Conservation (phyloP, 2,113 vertebrate genomes). For the Laticauda colubrina region DNA sequence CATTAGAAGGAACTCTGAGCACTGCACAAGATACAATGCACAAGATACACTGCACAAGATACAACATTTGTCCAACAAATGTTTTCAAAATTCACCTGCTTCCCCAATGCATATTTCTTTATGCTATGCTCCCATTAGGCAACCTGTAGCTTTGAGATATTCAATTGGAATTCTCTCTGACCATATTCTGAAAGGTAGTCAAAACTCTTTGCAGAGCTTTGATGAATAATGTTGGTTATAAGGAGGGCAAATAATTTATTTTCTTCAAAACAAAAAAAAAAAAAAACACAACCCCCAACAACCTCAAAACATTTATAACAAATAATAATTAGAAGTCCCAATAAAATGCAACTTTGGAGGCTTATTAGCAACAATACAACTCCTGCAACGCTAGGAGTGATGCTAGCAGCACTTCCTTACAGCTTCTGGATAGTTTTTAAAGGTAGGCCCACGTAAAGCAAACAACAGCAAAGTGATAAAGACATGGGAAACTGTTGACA, state of each 20-base stretch:
- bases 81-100: not conserved
- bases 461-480: not conserved
- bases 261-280: not conserved
- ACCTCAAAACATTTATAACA: not conserved
- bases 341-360: not conserved
- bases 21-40: not conserved
- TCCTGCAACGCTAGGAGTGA: not conserved
- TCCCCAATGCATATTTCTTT: not conserved
- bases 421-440: not conserved
- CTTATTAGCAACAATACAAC: not conserved
- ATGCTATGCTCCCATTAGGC: not conserved
- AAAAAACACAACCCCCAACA: not conserved
- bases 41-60: not conserved
- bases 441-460: not conserved
- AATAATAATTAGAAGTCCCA: not conserved
- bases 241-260: not conserved
- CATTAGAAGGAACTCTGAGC: not conserved
- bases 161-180: not conserved
- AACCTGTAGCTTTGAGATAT: not conserved
- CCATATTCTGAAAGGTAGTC: not conserved
- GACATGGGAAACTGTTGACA: not conserved
- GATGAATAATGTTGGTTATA: not conserved
- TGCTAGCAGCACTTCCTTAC: not conserved
- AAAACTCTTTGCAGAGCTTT: not conserved
- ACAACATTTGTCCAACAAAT: not conserved